A percentile compares a stretch with the other conserved stretches of the same genome.
phyloP scores from a whole-genome alignment of 1,140 invertebrate genomes.

The Zaprionus ornatus region DNA sequence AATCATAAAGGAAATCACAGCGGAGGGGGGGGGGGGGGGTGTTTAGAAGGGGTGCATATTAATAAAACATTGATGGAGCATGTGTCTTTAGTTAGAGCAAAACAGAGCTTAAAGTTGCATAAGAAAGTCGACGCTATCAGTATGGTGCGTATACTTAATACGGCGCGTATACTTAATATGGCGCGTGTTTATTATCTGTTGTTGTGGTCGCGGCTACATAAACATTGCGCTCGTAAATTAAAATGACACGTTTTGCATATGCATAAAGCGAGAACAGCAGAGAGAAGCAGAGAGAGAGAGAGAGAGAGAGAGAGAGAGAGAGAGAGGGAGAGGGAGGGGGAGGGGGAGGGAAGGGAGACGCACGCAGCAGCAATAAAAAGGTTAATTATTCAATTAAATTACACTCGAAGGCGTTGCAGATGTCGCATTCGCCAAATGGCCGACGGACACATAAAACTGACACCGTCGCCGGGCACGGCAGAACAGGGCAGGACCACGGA shows the following conservation, averaged over 20 bases:
- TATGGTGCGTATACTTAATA: not conserved
- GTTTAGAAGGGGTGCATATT: not conserved
- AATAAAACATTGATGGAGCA: not conserved
- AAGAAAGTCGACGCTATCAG: not conserved
- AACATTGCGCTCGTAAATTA: slow-evolving; percentile 80
- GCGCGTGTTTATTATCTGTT: slow-evolving; percentile 78
- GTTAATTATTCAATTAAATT: slow-evolving; percentile 83
- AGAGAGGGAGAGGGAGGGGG: not conserved
- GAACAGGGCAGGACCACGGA: slow-evolving; percentile 7
- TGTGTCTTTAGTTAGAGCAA: not conserved
- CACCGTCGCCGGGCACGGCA: slow-evolving; percentile 45
- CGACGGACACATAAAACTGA: slow-evolving; percentile 77
- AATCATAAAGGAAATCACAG: not conserved
- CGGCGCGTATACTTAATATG: slow-evolving; percentile 71
- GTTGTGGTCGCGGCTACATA: slow-evolving; percentile 47
- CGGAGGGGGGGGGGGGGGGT: not conserved
- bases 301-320: not conserved
- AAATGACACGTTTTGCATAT: slow-evolving; percentile 81
- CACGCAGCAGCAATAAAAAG: slow-evolving; percentile 72
- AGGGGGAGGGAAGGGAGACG: not conserved
- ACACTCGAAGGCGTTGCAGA: slow-evolving; percentile 74
- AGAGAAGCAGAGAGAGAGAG: not conserved
- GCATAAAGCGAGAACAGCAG: slow-evolving; percentile 19
- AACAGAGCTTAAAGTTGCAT: not conserved
- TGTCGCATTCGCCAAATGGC: slow-evolving; percentile 70